Evolutionary conservation across 2,797 vertebrate genomes (phyloP).

Genomic region (Pseudochirops cupreus): DNA sequence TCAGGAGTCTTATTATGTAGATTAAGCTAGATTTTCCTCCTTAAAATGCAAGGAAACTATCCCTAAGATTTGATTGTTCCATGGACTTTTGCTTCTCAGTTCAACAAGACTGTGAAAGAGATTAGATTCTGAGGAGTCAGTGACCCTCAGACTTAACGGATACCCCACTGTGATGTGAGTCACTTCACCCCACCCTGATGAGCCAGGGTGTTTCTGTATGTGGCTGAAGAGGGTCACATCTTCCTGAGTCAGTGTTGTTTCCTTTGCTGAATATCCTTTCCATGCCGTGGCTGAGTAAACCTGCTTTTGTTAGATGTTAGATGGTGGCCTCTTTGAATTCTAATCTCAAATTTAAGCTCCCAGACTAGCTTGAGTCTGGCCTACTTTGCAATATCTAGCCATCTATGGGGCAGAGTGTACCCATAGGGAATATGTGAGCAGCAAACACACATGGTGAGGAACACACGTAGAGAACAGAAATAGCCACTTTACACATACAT

Average conservation of each 20-base stretch:
- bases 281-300: not conserved
- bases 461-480: too few species aligned
- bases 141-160: not conserved
- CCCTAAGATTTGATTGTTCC: not conserved
- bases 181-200: not conserved
- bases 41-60: not conserved
- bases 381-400: not conserved
- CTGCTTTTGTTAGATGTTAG: not conserved
- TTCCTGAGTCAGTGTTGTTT: not conserved
- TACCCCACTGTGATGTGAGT: not conserved
- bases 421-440: too few species aligned
- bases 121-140: not conserved
- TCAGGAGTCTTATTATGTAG: not conserved
- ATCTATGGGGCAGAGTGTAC: too few species aligned
- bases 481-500: too few species aligned
- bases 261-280: too few species aligned
- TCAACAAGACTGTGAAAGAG: not conserved
- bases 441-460: too few species aligned
- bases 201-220: not conserved
- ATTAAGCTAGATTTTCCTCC: not conserved
- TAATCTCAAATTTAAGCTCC: not conserved
- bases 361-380: not conserved
- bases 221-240: not conserved
- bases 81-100: not conserved
- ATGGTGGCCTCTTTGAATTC: not conserved